A percentile compares a stretch with the other conserved stretches of the same genome.
phyloP scores from a whole-genome alignment of 2,113 vertebrate species.

The Cavia porcellus region DNA sequence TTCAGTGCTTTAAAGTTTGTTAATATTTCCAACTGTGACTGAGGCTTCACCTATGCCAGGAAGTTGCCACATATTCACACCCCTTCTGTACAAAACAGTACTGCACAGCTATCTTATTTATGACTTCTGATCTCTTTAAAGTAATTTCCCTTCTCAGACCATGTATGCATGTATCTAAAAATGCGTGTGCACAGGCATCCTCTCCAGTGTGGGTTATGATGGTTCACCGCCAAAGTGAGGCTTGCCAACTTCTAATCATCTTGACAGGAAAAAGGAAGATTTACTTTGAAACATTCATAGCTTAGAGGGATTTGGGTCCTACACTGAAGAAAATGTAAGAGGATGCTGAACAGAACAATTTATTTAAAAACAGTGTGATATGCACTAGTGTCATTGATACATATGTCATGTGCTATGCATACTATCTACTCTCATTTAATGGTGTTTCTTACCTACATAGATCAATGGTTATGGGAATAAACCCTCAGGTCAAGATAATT shows the following conservation, averaged over 20 bases:
- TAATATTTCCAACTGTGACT: not conserved
- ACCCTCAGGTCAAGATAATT: constrained; percentile 48
- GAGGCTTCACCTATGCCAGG: not conserved
- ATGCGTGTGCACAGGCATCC: not conserved
- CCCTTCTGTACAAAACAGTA: not conserved
- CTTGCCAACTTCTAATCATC: not conserved
- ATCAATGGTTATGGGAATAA: not conserved
- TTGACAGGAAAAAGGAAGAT: constrained; percentile 4
- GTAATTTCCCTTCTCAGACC: constrained; percentile 50
- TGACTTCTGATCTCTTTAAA: constrained; percentile 13
- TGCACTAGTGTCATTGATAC: not conserved
- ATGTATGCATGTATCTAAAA: not conserved
- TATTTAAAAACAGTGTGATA: constrained; percentile 19
- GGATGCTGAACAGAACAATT: not conserved
- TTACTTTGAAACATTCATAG: not conserved
- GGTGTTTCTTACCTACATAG: not conserved
- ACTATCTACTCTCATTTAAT: not conserved
- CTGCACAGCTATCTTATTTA: not conserved
- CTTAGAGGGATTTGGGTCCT: not conserved
- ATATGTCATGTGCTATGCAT: not conserved
- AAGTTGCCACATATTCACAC: not conserved
- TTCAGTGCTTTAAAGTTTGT: constrained; percentile 45
- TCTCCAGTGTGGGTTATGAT: not conserved
- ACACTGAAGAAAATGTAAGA: not conserved
- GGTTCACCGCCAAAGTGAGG: not conserved